These are phyloP conservation scores for Pseudeuparius sepicola DNA, from an alignment of 2,888 invertebrate species.

Conservation along the genomic window DNA sequence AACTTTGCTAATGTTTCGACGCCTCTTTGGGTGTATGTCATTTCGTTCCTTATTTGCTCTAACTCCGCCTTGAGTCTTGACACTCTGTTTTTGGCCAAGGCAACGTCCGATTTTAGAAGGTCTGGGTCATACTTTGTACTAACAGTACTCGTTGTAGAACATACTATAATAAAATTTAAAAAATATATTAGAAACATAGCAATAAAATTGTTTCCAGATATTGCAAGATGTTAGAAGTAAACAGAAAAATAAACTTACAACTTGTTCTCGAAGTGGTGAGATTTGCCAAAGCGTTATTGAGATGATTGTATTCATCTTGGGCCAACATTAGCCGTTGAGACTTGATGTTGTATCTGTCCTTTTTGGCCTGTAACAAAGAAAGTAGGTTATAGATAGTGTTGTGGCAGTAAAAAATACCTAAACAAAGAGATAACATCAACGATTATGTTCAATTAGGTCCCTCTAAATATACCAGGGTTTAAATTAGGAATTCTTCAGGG, in stretches of 20 bases:
- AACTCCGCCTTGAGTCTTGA: constrained; percentile 81
- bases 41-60: constrained; percentile 83
- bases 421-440: too few relatives aligned
- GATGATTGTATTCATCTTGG: constrained; percentile 91
- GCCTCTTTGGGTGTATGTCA: constrained; percentile 84
- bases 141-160: constrained; percentile 77
- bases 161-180: constrained; percentile 48
- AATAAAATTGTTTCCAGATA: too few relatives aligned
- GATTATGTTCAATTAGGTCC: too few relatives aligned
- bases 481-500: too few relatives aligned
- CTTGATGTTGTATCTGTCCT: constrained; percentile 93
- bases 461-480: too few relatives aligned
- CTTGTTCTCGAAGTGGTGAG: constrained; percentile 85
- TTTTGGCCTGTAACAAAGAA: constrained; percentile 69
- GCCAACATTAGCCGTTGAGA: constrained; percentile 87
- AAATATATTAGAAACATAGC: too few relatives aligned
- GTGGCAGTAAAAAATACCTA: too few relatives aligned
- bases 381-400: constrained; percentile 13
- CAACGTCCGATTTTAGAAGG: constrained; percentile 82
- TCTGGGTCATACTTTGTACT: constrained; percentile 94
- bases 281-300: constrained; percentile 74
- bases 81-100: constrained; percentile 79
- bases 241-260: constrained; percentile 53
- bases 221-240: constrained; percentile 10
- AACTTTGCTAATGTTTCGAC: constrained; percentile 86